phyloP scores from a whole-genome alignment of 2,113 vertebrate genomes.

The Syngnathus scovelli region DNA sequence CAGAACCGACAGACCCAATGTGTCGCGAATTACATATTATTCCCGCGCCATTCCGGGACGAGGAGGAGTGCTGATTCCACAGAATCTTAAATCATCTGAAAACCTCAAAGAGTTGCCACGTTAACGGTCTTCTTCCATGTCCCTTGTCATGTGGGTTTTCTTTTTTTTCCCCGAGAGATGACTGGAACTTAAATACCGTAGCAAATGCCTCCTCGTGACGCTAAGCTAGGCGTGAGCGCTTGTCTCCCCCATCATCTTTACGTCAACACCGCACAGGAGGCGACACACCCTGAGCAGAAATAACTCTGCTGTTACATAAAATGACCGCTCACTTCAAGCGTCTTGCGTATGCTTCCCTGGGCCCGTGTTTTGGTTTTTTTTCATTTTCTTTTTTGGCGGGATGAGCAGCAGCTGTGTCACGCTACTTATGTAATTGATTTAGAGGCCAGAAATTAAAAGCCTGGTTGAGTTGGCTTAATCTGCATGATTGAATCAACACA shows the following conservation, averaged over 20 bases:
- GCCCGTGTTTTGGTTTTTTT: constrained; percentile 1
- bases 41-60: not conserved
- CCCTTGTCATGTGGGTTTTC: constrained; percentile 3
- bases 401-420: constrained; percentile 56
- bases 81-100: constrained; percentile 4
- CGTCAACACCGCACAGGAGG: not conserved
- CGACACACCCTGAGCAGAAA: constrained; percentile 54
- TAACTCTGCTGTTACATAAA: constrained; percentile 50
- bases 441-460: constrained; percentile 15
- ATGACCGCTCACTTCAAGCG: constrained; percentile 5
- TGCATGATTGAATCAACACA: not conserved
- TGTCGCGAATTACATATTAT: not conserved
- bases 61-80: constrained; percentile 8
- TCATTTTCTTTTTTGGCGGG: constrained; percentile 11
- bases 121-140: constrained; percentile 22
- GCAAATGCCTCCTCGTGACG: constrained; percentile 18
- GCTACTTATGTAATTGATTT: constrained; percentile 59
- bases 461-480: not conserved
- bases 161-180: not conserved
- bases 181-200: constrained; percentile 17
- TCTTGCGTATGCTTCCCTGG: constrained; percentile 21
- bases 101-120: constrained; percentile 3
- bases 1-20: not conserved
- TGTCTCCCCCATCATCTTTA: constrained; percentile 16
- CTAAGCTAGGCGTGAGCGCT: not conserved